phyloP scores from a whole-genome alignment of 2,797 vertebrate genomes.

The Falco cherrug region DNA sequence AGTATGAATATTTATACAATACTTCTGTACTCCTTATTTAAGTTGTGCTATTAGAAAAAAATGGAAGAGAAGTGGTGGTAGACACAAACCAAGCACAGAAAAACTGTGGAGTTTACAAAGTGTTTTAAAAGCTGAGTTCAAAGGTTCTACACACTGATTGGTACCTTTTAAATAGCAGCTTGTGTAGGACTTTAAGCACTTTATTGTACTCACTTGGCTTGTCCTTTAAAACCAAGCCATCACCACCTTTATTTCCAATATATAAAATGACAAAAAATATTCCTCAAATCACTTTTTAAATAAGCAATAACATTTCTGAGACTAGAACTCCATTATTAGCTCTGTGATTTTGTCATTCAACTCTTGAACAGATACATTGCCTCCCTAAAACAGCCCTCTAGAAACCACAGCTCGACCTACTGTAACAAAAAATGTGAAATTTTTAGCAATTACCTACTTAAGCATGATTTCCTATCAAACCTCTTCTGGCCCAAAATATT shows the following conservation, averaged over 20 bases:
- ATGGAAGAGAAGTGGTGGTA: neutral
- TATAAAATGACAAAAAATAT: neutral
- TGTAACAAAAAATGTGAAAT: rapidly evolving
- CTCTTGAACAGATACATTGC: neutral
- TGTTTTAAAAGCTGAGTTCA: neutral
- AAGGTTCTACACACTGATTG: neutral
- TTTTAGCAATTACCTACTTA: neutral
- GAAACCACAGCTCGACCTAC: neutral
- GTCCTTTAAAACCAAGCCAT: neutral
- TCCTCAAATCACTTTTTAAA: neutral
- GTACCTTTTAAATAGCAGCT: neutral
- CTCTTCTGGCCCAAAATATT: neutral
- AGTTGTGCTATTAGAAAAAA: neutral
- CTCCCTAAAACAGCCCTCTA: neutral
- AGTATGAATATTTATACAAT: neutral
- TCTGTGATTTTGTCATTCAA: neutral
- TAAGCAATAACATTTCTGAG: neutral
- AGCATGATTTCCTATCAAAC: neutral
- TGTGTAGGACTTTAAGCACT: neutral
- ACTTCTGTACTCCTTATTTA: neutral
- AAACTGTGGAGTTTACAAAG: neutral
- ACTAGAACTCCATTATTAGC: neutral
- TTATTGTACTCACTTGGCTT: neutral
- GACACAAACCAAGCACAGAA: neutral
- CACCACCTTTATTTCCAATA: neutral